A percentile compares a stretch with the other conserved stretches of the same genome.
Evolutionary conservation across 2,797 vertebrate species (phyloP).

Genomic region (Pteronotus mesoamericanus): DNA sequence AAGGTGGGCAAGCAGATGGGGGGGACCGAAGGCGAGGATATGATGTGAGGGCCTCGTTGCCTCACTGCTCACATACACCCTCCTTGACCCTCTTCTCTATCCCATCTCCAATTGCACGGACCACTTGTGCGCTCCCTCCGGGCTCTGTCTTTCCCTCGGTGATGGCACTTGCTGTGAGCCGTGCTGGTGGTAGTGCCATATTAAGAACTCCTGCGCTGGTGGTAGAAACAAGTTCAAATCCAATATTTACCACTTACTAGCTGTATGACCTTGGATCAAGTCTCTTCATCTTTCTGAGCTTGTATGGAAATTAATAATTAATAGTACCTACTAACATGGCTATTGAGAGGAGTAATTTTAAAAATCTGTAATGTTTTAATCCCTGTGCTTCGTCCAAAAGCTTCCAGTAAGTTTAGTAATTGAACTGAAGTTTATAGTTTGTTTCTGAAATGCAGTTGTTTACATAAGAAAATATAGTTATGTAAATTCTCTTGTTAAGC

Average conservation of each 20-base stretch:
- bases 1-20: neutral
- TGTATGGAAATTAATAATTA: neutral
- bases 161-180: neutral
- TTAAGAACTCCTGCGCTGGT: neutral
- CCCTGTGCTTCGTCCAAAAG: neutral
- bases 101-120: neutral
- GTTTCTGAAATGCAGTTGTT: constrained; percentile 45
- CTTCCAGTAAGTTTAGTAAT: neutral
- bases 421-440: constrained; percentile 2
- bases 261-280: neutral
- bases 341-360: neutral
- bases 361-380: neutral
- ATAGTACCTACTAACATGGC: neutral
- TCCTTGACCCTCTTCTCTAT: neutral
- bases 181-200: neutral
- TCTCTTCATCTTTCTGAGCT: neutral
- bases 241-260: neutral
- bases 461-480: constrained; percentile 41
- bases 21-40: neutral
- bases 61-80: neutral
- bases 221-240: neutral
- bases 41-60: neutral
- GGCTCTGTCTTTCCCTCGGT: neutral
- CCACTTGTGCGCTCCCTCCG: neutral
- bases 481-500: constrained; percentile 25